A percentile compares a stretch with the other conserved stretches of the same genome.
Conservation (phyloP, 2,797 vertebrate species). For the Limosa lapponica region DNA sequence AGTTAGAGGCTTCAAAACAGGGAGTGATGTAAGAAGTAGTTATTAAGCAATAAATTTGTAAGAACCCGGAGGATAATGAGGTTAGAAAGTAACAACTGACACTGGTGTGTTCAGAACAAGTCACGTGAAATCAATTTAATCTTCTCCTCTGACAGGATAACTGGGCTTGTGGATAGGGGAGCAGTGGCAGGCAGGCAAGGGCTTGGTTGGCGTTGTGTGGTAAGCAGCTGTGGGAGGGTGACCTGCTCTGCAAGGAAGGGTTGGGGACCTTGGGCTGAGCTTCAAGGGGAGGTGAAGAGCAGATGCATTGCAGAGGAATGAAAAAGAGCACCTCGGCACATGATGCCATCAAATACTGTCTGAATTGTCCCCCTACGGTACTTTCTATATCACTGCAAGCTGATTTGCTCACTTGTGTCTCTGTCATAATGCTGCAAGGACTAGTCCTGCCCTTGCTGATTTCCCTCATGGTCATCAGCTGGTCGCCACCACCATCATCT, state of each 20-base stretch:
- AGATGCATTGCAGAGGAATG: neutral
- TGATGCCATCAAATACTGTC: neutral
- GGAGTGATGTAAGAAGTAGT: neutral
- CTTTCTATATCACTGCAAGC: accelerated
- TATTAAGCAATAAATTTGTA: neutral
- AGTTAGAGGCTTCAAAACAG: neutral
- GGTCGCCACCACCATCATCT: neutral
- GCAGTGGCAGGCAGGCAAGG: accelerated
- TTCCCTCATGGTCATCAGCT: neutral
- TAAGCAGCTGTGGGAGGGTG: neutral
- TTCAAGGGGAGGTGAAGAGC: neutral
- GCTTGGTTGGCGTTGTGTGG: neutral
- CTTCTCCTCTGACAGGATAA: neutral
- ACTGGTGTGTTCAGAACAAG: neutral
- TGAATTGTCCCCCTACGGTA: accelerated
- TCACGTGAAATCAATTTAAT: neutral
- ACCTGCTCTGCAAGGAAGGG: neutral
- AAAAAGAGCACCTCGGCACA: accelerated
- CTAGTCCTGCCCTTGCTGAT: neutral
- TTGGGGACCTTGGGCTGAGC: neutral
- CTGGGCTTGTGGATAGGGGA: neutral
- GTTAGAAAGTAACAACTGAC: neutral
- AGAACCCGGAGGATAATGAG: neutral
- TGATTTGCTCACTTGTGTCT: accelerated
- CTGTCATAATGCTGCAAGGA: neutral